Conservation (phyloP, 2,113 vertebrate species). For the Rhinopomastus cyanomelas region DNA sequence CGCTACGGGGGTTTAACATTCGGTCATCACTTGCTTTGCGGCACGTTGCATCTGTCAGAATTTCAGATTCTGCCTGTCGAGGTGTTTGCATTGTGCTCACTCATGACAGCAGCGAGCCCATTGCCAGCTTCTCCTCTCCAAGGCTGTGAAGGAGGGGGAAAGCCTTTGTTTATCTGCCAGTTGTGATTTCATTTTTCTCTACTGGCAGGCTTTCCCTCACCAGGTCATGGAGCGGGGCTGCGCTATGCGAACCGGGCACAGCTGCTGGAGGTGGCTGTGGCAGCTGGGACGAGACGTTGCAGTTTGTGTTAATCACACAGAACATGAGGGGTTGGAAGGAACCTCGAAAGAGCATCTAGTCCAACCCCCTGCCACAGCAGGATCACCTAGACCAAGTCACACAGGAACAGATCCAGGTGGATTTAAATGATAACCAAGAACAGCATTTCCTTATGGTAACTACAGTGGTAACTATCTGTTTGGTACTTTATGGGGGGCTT, state of each 20-base stretch:
- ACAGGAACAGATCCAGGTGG: too few species aligned
- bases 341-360: too few species aligned
- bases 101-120: conserved; percentile 12
- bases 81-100: conserved; percentile 41
- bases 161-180: not conserved
- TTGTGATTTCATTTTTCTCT: not conserved
- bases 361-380: too few species aligned
- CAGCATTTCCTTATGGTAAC: not conserved
- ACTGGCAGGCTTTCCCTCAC: not conserved
- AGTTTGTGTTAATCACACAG: too few species aligned
- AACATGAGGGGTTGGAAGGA: too few species aligned
- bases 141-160: not conserved
- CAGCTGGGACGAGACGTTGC: not conserved
- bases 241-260: not conserved
- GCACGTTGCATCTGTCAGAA: conserved; percentile 57
- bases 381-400: too few species aligned
- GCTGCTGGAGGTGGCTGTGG: accelerated
- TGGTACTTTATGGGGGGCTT: not conserved
- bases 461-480: not conserved
- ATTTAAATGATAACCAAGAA: not conserved
- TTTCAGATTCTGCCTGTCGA: conserved; percentile 25
- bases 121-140: not conserved
- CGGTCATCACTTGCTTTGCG: conserved; percentile 49
- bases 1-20: not conserved
- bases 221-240: not conserved